Percentiles rank a stretch among this genome's conserved stretches.
Evolutionary conservation across 2,888 invertebrate genomes (phyloP).

Genomic region (Apodemia hepburni): DNA sequence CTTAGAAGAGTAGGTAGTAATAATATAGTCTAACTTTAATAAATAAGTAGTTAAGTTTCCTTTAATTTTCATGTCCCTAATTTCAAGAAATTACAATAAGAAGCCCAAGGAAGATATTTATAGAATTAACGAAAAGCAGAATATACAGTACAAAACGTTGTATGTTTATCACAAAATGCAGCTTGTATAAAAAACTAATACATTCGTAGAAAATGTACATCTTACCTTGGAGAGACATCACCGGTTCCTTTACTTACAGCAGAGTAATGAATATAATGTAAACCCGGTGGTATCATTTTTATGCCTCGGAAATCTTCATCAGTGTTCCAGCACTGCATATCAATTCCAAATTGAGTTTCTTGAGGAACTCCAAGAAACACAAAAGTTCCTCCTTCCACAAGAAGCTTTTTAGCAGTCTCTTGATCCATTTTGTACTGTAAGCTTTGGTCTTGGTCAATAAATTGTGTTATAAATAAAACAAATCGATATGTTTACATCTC

Average conservation of each 20-base stretch:
- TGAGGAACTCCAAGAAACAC: constrained; percentile 92
- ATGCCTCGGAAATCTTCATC: constrained; percentile 96
- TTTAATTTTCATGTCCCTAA: no score
- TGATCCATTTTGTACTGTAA: constrained; percentile 82
- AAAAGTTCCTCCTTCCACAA: constrained; percentile 90
- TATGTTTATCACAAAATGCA: no score
- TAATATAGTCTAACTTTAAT: no score
- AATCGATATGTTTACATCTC: constrained; percentile 56
- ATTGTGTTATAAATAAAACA: constrained; percentile 43
- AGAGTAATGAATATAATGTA: constrained; percentile 96
- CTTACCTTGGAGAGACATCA: constrained; percentile 83
- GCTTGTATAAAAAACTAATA: background rate
- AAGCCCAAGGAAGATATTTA: no score
- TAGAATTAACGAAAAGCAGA: no score
- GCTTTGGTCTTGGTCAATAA: constrained; percentile 37
- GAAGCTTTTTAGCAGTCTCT: constrained; percentile 86
- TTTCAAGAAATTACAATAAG: no score
- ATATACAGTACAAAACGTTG: no score
- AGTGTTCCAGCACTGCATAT: constrained; percentile 89
- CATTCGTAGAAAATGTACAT: background rate
- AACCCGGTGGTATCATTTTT: constrained; percentile 99
- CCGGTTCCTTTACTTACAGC: constrained; percentile 81
- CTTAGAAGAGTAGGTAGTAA: no score
- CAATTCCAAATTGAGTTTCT: constrained; percentile 98
- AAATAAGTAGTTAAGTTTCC: no score